Evolutionary conservation across 2,113 vertebrate species (phyloP).

Genomic region (Varanus komodoensis): DNA sequence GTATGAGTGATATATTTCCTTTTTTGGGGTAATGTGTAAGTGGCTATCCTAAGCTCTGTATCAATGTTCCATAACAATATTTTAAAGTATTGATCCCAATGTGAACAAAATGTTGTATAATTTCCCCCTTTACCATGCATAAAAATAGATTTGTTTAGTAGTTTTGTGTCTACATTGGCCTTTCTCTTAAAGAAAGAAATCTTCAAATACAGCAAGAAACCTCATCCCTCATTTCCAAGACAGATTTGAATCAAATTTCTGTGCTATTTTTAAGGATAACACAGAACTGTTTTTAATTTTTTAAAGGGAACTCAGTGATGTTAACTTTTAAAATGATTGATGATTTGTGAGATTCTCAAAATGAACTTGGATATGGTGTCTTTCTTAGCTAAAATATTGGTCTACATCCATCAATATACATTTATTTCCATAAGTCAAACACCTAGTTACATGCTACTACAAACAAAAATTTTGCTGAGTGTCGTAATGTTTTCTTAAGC

Average conservation of each 20-base stretch:
- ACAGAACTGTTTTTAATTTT: neutral
- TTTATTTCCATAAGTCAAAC: neutral
- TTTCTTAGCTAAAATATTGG: neutral
- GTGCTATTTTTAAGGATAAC: neutral
- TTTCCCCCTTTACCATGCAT: conserved; percentile 23
- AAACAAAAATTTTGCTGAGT: neutral
- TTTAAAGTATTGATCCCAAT: neutral
- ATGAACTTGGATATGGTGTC: neutral
- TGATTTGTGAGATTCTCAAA: neutral
- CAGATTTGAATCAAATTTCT: conserved; percentile 9
- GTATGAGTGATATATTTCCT: too few relatives aligned
- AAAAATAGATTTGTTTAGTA: conserved; percentile 5
- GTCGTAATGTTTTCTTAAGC: conserved; percentile 1
- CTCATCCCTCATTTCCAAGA: conserved; percentile 13
- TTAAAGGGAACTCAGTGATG: neutral
- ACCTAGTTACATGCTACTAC: neutral
- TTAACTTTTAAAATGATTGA: neutral
- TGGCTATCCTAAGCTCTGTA: too few relatives aligned
- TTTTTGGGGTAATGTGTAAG: too few relatives aligned
- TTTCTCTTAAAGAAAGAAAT: conserved; percentile 29
- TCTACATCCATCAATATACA: neutral
- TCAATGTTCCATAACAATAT: too few relatives aligned
- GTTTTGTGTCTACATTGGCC: neutral
- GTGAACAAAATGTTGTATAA: conserved; percentile 52
- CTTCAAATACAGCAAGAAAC: neutral